Conservation (phyloP, 2,888 invertebrate genomes). For the Ochropleura plecta region DNA sequence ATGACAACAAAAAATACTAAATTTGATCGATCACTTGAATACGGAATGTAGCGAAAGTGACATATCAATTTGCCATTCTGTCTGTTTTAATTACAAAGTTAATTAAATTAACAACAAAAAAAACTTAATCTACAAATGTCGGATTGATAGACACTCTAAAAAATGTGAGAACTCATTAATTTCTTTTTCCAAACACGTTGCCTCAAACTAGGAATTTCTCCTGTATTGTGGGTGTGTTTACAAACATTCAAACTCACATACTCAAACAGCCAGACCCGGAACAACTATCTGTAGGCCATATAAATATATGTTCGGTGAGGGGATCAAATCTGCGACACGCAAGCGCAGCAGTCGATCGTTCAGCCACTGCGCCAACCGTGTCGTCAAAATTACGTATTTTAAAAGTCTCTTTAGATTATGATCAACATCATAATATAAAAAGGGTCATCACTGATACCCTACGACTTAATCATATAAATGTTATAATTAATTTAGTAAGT, state of each 20-base stretch:
- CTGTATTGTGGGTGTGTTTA: too few relatives aligned
- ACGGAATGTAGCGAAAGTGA: slow-evolving; percentile 34
- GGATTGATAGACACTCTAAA: not conserved
- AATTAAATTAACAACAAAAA: slow-evolving; percentile 3
- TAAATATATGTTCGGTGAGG: too few relatives aligned
- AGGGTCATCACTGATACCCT: slow-evolving; percentile 55
- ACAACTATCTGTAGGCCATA: too few relatives aligned
- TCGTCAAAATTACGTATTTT: too few relatives aligned
- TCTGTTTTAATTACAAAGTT: not conserved
- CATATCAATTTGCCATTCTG: slow-evolving; percentile 24
- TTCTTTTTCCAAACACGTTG: too few relatives aligned
- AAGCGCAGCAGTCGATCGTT: too few relatives aligned
- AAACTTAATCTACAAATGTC: not conserved
- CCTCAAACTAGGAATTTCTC: too few relatives aligned
- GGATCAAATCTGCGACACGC: too few relatives aligned
- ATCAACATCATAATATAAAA: slow-evolving; percentile 38
- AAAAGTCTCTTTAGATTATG: slow-evolving; percentile 1
- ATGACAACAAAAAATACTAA: not conserved
- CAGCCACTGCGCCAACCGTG: too few relatives aligned
- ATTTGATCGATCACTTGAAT: slow-evolving; percentile 11
- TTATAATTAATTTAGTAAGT: slow-evolving; percentile 2
- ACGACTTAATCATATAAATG: slow-evolving; percentile 16
- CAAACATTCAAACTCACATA: too few relatives aligned
- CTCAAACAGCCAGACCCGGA: too few relatives aligned
- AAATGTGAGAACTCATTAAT: slow-evolving; percentile 8